Evolutionary conservation across 2,888 invertebrate genomes (phyloP), one percentile per base, ranked within the genome.

Genomic region (Perizoma affinitatum): DNA sequence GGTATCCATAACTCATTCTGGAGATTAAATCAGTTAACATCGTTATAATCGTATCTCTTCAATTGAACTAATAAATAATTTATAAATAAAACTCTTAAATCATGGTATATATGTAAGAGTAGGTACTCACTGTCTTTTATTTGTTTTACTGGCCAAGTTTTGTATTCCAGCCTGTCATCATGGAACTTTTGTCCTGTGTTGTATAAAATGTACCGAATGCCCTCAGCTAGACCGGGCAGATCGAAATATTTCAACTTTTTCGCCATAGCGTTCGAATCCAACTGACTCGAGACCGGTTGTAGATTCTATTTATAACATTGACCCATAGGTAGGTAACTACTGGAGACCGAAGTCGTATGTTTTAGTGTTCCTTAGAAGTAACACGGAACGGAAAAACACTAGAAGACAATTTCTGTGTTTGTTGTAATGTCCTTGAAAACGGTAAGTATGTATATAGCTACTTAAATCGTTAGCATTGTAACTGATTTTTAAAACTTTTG

Each of bases 131-230:
- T 68, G 33, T 80, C 79, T 69, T 86, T 87, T 9, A 86, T 58
- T 60, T 73, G 71, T 40, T 78, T 72, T 9, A 76, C 68, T 0
- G 86, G 84, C 87, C 87, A 88, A 2, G 61, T 68, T 5, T 70
- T 71, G 4, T 54, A 41, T 9, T 82, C 78, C 58, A 83, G 74
- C 51, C 81, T 73, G 5, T 88, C 63, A 42, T 88, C 86, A 57
- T 86, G 82, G 51, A 87, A 86, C 67, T 86, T 82, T 10, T 86
- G 81, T 9, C 84, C 84, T 3, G 81, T 86, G 55, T 87, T 87
- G 67, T 87, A 79, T 41, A 89, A 68, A 48, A 89, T 80, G 51
- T 86, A 88, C 51, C 86, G 77, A 41, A 88, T 79, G 4, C 84
- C 67, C 67, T 88, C 87, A 2, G 66, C 85, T 1, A 86, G 50